Evolutionary conservation across 1,140 invertebrate genomes (phyloP).

Genomic region (Himalopsyche phryganea): DNA sequence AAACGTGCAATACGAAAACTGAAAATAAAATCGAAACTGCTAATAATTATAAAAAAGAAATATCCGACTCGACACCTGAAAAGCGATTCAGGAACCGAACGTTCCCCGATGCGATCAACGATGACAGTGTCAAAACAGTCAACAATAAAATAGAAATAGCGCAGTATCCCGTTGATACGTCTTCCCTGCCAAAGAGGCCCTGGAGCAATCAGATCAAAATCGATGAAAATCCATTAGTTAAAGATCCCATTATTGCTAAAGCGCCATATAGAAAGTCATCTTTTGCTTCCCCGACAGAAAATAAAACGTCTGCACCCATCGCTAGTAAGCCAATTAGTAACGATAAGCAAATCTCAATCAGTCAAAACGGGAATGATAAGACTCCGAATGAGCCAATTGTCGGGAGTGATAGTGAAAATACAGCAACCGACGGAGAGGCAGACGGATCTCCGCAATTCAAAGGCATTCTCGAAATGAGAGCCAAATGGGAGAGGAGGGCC

Average conservation of each 20-base stretch:
- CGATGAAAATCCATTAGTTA: conserved; percentile 15
- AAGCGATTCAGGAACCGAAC: conserved; percentile 50
- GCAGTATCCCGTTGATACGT: conserved; percentile 46
- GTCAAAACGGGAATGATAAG: conserved; percentile 36
- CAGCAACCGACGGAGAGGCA: conserved; percentile 39
- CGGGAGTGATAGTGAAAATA: conserved; percentile 39
- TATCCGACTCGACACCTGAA: conserved; percentile 51
- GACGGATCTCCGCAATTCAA: conserved; percentile 58
- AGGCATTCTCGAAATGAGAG: conserved; percentile 67
- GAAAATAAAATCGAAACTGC: conserved; percentile 37
- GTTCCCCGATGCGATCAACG: conserved; percentile 49
- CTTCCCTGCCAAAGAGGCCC: conserved; percentile 41
- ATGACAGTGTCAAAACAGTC: conserved; percentile 45
- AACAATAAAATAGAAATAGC: conserved; percentile 42
- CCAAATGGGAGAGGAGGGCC: conserved; percentile 70
- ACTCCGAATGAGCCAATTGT: conserved; percentile 34
- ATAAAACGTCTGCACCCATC: conserved; percentile 25
- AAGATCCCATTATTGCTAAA: conserved; percentile 18
- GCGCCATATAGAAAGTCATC: conserved; percentile 24
- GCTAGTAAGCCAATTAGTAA: conserved; percentile 7
- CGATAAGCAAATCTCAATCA: conserved; percentile 8
- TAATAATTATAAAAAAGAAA: conserved; percentile 52
- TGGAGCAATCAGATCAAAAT: conserved; percentile 41
- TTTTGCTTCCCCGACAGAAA: conserved; percentile 34
- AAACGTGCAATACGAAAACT: conserved; percentile 16